phyloP scores from a whole-genome alignment of 1,140 invertebrate species.

The Drosophila bifasciata region DNA sequence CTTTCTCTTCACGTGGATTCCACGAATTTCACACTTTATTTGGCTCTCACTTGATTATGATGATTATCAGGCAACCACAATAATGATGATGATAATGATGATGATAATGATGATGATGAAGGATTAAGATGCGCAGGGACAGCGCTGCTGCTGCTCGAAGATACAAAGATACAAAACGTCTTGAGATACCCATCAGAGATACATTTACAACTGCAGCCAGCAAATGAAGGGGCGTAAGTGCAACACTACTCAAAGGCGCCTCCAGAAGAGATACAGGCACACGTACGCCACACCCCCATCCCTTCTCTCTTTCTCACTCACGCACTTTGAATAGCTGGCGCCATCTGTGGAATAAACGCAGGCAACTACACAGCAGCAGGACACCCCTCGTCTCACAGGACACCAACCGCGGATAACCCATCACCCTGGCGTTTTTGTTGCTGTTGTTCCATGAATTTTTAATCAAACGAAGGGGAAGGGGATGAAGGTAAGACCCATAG shows the following conservation, averaged over 20 bases:
- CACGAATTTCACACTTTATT: conserved; percentile 73
- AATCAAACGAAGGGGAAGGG: neutral
- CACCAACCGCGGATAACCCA: too few relatives aligned
- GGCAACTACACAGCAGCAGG: too few relatives aligned
- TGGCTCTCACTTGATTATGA: conserved; percentile 60
- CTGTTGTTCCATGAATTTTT: too few relatives aligned
- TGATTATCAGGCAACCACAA: conserved; percentile 2
- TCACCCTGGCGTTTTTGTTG: too few relatives aligned
- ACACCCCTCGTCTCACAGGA: neutral
- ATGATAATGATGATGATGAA: conserved; percentile 63
- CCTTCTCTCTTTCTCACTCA: too few relatives aligned
- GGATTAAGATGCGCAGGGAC: conserved; percentile 67
- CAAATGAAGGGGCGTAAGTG: conserved; percentile 19
- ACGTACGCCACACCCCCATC: too few relatives aligned
- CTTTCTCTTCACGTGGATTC: conserved; percentile 52
- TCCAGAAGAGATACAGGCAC: neutral
- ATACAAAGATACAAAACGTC: conserved; percentile 30
- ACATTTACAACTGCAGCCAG: conserved; percentile 63
- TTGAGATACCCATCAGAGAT: conserved; percentile 37
- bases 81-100: conserved; percentile 52
- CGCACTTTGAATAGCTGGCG: conserved; percentile 28
- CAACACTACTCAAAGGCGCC: conserved; percentile 9
- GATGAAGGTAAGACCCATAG: too few relatives aligned
- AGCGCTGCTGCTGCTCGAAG: conserved; percentile 8
- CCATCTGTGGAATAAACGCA: conserved; percentile 41